Conservation (phyloP, 2,797 vertebrate species). For the Lagodon rhomboides region DNA sequence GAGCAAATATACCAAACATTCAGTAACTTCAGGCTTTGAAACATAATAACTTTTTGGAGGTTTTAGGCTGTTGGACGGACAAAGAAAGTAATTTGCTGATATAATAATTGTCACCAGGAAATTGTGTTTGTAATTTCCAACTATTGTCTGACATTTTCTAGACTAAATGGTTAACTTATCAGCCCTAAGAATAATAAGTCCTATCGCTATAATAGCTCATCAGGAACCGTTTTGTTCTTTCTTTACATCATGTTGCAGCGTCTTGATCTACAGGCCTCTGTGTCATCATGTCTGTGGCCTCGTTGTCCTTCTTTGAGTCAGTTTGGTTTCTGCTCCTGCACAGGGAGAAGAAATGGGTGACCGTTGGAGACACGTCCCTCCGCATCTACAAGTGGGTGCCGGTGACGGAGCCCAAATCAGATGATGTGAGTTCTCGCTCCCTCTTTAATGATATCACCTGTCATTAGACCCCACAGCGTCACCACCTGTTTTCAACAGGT, state of each 20-base stretch:
- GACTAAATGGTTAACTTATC: not conserved
- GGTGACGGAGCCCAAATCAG: slow-evolving; percentile 97
- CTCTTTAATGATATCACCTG: not conserved
- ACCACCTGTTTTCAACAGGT: not conserved
- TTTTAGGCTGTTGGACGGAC: not conserved
- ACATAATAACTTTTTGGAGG: too few relatives aligned
- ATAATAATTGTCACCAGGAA: not conserved
- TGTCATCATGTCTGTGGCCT: not conserved
- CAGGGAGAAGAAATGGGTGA: slow-evolving; percentile 99
- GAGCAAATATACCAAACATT: not conserved
- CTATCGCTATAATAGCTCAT: too few relatives aligned
- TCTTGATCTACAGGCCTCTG: not conserved
- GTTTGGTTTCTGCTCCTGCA: not conserved
- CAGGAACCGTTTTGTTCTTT: too few relatives aligned
- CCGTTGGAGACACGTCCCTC: slow-evolving; percentile 97
- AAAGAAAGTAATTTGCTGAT: too few relatives aligned
- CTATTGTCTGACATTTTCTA: not conserved
- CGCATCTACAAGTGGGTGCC: slow-evolving; percentile 99
- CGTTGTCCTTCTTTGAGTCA: not conserved
- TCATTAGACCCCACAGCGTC: too few relatives aligned
- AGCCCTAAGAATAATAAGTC: not conserved
- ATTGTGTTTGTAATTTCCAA: not conserved
- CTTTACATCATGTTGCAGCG: not conserved
- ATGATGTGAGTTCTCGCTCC: slow-evolving; percentile 91
- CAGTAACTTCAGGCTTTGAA: not conserved